Percentiles rank a stretch among this genome's conserved stretches.
phyloP scores from a whole-genome alignment of 2,113 vertebrate genomes.

The Cathartes aura region DNA sequence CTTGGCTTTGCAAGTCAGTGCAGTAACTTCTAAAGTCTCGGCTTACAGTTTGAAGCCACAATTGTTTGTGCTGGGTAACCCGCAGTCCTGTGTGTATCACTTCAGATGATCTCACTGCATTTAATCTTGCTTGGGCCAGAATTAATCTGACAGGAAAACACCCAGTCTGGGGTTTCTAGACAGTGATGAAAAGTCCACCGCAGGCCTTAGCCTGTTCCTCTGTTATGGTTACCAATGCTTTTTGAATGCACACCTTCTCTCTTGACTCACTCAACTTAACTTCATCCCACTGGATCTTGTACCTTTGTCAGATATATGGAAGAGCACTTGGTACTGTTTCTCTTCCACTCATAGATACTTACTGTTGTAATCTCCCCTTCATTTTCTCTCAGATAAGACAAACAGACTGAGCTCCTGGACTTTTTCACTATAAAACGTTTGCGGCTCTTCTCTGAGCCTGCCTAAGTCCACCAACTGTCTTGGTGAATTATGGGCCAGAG shows the following conservation, averaged over 20 bases:
- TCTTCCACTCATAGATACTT: neutral
- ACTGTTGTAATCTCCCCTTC: neutral
- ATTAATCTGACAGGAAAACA: neutral
- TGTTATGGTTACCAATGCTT: neutral
- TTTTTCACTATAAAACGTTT: neutral
- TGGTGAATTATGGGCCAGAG: neutral
- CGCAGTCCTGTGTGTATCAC: neutral
- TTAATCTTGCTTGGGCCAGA: neutral
- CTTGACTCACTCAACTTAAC: neutral
- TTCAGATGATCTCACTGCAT: neutral
- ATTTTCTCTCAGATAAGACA: neutral
- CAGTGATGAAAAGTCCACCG: rapidly evolving
- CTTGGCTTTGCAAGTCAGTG: neutral
- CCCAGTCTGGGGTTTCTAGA: neutral
- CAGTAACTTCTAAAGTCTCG: neutral
- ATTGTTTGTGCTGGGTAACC: neutral
- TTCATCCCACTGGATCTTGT: neutral
- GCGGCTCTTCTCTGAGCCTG: neutral
- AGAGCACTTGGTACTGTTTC: neutral
- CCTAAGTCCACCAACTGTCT: neutral
- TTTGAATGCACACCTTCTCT: neutral
- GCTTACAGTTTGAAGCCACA: neutral
- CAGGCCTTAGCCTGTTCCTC: neutral
- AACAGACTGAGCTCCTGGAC: neutral
- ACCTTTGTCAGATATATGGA: neutral